Percentiles rank a stretch among this genome's conserved stretches.
Evolutionary conservation across 2,113 vertebrate genomes (phyloP).

Genomic region (Cercopithecus mona): DNA sequence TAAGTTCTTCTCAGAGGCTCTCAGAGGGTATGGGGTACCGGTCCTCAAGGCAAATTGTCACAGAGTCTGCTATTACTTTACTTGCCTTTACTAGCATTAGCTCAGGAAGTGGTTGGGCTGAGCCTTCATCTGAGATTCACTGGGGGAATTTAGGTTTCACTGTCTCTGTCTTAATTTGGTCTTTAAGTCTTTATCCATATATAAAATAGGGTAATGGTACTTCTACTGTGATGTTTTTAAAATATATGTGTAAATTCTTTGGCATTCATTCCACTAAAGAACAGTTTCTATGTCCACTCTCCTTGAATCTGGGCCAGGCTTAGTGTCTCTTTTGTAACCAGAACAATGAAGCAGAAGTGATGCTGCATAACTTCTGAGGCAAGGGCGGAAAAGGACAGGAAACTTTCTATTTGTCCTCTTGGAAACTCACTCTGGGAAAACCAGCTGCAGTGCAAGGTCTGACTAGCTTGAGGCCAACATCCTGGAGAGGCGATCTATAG

Average conservation of each 20-base stretch:
- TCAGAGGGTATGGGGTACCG: neutral
- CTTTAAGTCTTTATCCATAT: neutral
- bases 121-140: neutral
- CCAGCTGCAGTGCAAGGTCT: neutral
- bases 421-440: neutral
- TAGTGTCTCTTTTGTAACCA: neutral
- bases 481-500: neutral
- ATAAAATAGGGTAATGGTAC: neutral
- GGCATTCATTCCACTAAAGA: neutral
- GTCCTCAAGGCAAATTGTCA: neutral
- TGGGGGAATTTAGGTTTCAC: neutral
- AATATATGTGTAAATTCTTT: neutral
- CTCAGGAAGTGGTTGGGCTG: neutral
- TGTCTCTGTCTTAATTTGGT: neutral
- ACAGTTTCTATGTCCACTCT: neutral
- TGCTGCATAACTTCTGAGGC: neutral
- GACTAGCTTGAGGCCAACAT: neutral
- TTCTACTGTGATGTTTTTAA: neutral
- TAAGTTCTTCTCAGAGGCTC: neutral
- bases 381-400: neutral
- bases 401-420: rapidly evolving
- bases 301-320: neutral
- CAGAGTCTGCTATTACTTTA: neutral
- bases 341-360: neutral
- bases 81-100: neutral